Evolutionary conservation across 2,888 invertebrate species (phyloP).

Genomic region (Sicus ferrugineus): DNA sequence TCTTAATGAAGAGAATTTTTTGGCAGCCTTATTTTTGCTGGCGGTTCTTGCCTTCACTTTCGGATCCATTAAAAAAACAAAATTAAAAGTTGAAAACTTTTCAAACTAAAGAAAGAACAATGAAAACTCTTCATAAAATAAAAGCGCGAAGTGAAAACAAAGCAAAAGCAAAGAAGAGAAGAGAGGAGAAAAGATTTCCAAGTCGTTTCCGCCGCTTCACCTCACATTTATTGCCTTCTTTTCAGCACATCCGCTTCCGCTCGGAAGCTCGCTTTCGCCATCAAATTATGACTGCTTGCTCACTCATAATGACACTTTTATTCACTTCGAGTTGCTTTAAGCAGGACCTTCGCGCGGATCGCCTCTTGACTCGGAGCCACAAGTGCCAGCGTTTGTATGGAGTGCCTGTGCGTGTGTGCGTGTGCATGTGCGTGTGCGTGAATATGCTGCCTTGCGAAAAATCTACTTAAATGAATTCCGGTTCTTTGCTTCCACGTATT

Average conservation of each 20-base stretch:
- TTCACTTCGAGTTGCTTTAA: neutral
- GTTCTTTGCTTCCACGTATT: neutral
- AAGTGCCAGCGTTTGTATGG: neutral
- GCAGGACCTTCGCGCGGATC: neutral
- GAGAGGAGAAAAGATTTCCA: neutral
- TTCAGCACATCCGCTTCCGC: slow-evolving; percentile 9
- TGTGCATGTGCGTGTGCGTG: neutral
- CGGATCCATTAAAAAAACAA: too few species aligned
- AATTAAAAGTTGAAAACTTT: neutral
- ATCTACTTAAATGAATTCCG: slow-evolving; percentile 1
- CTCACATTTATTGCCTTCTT: too few species aligned
- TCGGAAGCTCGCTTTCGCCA: slow-evolving; percentile 2
- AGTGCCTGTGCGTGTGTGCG: neutral
- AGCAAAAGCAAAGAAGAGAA: neutral
- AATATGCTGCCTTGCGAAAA: too few species aligned
- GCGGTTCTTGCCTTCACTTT: too few species aligned
- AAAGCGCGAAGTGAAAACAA: neutral
- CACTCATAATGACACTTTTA: slow-evolving; percentile 19
- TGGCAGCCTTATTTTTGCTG: too few species aligned
- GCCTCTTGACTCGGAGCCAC: neutral
- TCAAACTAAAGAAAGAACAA: neutral
- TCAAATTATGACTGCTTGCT: neutral
- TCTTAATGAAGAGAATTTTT: too few species aligned
- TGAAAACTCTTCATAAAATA: neutral
- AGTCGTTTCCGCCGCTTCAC: neutral